Conservation (phyloP, 2,113 vertebrate species). For the Martes martes region DNA sequence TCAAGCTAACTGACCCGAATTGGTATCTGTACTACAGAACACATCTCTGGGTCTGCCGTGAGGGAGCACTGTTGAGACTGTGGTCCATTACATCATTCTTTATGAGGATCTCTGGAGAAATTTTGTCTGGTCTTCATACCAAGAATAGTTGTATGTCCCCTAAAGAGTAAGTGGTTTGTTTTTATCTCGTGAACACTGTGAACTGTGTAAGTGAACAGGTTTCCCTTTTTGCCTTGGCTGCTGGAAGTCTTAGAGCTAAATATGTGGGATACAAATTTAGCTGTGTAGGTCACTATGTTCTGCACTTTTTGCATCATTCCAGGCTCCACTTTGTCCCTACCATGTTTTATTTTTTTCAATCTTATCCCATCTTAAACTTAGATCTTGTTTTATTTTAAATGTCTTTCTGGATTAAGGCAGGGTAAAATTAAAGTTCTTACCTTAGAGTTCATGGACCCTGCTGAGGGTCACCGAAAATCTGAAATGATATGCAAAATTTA, state of each 20-base stretch:
- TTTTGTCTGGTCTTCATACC: neutral
- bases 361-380: constrained; percentile 21
- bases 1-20: neutral
- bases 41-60: neutral
- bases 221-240: constrained; percentile 55
- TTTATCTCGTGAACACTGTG: constrained; percentile 33
- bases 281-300: neutral
- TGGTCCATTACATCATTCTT: neutral
- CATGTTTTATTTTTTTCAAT: neutral
- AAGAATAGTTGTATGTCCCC: constrained; percentile 5
- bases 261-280: constrained; percentile 25
- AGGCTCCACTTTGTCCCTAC: neutral
- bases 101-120: constrained; percentile 31
- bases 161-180: constrained; percentile 42
- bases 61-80: neutral
- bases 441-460: neutral
- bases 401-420: constrained; percentile 40
- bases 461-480: constrained; percentile 5
- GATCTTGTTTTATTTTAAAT: constrained; percentile 46
- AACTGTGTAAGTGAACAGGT: constrained; percentile 5
- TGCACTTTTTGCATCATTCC: constrained; percentile 1
- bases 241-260: constrained; percentile 44
- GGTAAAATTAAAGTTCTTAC: constrained; percentile 54
- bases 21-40: neutral
- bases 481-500: neutral